A percentile compares a stretch with the other conserved stretches of the same genome.
phyloP scores from a whole-genome alignment of 2,113 vertebrate genomes.

The Pachycephala philippinensis region DNA sequence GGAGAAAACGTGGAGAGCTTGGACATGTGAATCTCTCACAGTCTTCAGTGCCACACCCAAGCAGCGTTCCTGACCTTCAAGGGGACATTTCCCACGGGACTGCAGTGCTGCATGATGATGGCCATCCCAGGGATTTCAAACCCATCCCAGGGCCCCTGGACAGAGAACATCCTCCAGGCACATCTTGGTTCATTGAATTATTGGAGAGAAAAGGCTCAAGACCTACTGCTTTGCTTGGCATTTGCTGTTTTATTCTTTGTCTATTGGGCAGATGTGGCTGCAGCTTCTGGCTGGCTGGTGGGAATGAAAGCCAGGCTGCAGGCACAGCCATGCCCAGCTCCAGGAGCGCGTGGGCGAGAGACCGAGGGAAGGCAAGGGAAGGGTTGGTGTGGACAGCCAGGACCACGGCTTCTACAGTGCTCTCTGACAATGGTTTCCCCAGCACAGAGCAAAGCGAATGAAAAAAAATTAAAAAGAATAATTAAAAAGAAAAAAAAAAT shows the following conservation, averaged over 20 bases:
- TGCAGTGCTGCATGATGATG: neutral
- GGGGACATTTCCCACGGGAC: neutral
- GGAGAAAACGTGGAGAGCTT: neutral
- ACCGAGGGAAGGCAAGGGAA: neutral
- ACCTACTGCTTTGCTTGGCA: neutral
- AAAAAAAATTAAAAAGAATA: neutral
- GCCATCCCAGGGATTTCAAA: neutral
- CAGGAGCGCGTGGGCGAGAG: accelerated
- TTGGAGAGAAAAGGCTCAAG: neutral
- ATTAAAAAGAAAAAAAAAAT: neutral
- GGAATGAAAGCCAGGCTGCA: neutral
- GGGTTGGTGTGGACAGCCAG: neutral
- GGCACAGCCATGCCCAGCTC: neutral
- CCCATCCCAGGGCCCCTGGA: neutral
- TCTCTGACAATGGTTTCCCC: neutral
- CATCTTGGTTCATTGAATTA: neutral
- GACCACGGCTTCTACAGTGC: accelerated
- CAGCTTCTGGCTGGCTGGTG: neutral
- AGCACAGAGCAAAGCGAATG: neutral
- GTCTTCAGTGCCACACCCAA: neutral
- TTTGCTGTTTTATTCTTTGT: neutral
- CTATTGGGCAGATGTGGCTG: neutral
- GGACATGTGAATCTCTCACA: neutral
- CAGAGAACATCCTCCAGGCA: neutral
- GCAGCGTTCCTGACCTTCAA: neutral